Base-by-base conservation (phyloP, 2,888 invertebrate species). In the Tricholauxania praeusta region DNA sequence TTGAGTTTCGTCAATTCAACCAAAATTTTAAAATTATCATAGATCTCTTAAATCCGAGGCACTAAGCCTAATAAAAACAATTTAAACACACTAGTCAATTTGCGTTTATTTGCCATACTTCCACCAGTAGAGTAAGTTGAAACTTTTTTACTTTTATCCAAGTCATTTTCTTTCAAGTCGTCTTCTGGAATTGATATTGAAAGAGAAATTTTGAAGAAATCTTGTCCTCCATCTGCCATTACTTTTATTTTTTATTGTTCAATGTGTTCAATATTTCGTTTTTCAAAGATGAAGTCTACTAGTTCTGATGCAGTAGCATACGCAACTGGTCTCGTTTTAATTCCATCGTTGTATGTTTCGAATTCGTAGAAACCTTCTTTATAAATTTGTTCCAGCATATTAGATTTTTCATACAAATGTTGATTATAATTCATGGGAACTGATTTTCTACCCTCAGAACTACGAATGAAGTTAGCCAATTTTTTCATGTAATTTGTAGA, bases 401-500 rank as follows among this genome's bases (percentile, higher is more conserved):
- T 55, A 39, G 55, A 47, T 57, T 64, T 19, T n/a, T 64, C 12
- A 1, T 17, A 8, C 15, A 64, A 14, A 49, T 64, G 49, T 49
- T 49, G 10, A 1, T 51, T 64, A 49, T 19, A 64, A 64, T 49
- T 22, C 6, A 28, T 12, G 12, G 64, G 51, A 12, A 64, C 49
- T 0, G 67, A 67, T 10, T 55, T 55, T 67, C 53, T 67, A 4
- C 67, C 67, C 6, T 47, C 67, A 32, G 3, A 28, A 57, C 55
- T 19, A n/a, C 67, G 55, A 22, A 22, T 39, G 53, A 67, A 70
- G 47, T 70, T 70, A 15, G 15, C 39, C 52, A 70, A 15, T 51
- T 62, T 60, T 59, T 70, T 70, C 70, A 70, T 70, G 39, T 70
- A n/a, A 70, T 70, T 70, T 15, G 62, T 17, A 17, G 70, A 70